Base-by-base conservation (phyloP, 1,140 invertebrate species). In the Ruditapes philippinarum region DNA sequence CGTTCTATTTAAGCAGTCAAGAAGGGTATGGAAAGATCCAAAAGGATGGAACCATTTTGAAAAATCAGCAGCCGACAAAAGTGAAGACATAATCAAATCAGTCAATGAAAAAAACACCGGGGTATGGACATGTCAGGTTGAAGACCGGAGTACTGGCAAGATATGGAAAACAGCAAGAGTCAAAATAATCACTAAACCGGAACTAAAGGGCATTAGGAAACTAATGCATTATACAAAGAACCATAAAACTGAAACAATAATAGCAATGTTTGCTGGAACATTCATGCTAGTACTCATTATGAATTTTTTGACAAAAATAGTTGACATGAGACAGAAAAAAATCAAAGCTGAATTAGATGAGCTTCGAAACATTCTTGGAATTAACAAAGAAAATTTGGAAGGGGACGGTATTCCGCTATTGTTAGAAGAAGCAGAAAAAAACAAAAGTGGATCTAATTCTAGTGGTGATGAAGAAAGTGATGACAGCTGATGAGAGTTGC, bases 91-190 rank as follows among this genome's bases (percentile, higher is more conserved):
- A 14, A 51, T 74, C 1, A 62, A 2, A 40, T 45, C 54, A 17
- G 70, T 51, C 49, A 36, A 62, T 31, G 40, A 86, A 4, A 62
- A n/a, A 33, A n/a, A 0, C 25, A 36, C 45, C 7, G 84, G 84
- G 4, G 28, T 40, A 40, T 86, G 84, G 84, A 65, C 25, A 11
- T 86, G 84, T 33, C 9, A 33, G 19, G 84, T 86, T 22, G 49
- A 76, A 28, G 51, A 86, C 45, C 4, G 3, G 31, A n/a, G n/a
- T 19, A 54, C 25, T 17, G 25, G 38, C 5, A 25, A 33, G 17
- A 65, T 25, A 31, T 86, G 84, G 84, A 78, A 36, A 57, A 86
- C 84, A 31, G 84, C 73, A 17, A 54, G 84, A 25, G 11, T 78
- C 2, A 51, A 78, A 45, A 49, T 86, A 19, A 45, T 62, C 12